Percentiles rank a stretch among this genome's conserved stretches.
These are phyloP conservation scores for Drosophila mayri DNA, from an alignment of 1,140 invertebrate species.

Conservation along the genomic window DNA sequence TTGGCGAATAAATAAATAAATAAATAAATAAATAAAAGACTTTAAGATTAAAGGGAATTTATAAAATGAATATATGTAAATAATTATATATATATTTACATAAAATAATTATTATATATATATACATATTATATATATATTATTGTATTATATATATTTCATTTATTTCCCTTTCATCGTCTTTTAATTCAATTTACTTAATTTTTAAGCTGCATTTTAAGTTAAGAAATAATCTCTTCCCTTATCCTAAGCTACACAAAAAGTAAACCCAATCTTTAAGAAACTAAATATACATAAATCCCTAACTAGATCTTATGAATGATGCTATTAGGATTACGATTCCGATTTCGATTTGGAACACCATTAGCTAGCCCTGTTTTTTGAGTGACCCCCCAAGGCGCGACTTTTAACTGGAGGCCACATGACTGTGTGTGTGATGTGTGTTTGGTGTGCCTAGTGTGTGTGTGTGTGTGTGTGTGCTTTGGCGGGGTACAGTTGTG, in stretches of 20 bases:
- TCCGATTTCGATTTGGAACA: constrained; percentile 6
- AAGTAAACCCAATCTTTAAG: neutral
- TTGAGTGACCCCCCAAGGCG: constrained; percentile 15
- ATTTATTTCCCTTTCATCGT: no score
- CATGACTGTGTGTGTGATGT: neutral
- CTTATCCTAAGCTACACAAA: neutral
- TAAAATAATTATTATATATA: neutral
- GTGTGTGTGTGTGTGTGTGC: constrained; percentile 16
- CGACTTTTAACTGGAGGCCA: constrained; percentile 14
- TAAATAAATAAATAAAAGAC: no score
- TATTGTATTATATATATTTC: no score
- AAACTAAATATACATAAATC: neutral
- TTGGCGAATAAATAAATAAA: no score
- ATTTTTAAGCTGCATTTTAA: no score
- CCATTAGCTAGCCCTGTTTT: neutral
- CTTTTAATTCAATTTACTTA: no score
- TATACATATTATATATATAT: neutral
- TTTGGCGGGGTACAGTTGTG: constrained; percentile 60
- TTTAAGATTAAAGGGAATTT: no score
- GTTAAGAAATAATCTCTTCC: no score
- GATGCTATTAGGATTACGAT: neutral
- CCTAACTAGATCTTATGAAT: neutral
- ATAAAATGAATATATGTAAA: no score
- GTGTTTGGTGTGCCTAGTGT: neutral
- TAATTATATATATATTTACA: no score